Evolutionary conservation across 2,113 vertebrate genomes (phyloP), one percentile per base, ranked within the genome.

Genomic region (Sebastes schlegelii): DNA sequence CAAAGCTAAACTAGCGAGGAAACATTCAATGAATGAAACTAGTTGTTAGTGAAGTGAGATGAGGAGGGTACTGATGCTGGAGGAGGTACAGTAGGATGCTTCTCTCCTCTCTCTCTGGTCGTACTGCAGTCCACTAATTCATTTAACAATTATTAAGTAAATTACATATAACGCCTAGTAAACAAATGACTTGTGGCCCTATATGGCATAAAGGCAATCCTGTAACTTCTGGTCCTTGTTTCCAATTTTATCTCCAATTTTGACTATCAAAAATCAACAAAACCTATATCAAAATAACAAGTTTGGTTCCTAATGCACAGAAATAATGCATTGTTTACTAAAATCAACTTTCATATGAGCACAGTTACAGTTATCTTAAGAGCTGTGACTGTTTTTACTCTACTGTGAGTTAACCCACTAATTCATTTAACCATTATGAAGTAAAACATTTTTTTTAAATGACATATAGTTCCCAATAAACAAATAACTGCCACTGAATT

Each of bases 21-120:
- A 21, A 52, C 11, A 74, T 16, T 11, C 3, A 10, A 40, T 83
- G 42, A 77, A 78, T 84, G 54, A 57, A 72, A 79, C 67, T 9
- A 89, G 52, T 84, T 62, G 2, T 40, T 1, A 1, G 62, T 73
- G 70, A 43, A 83, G 81, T 85, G 13, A 54, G 63, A 73, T 3
- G 86, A 79, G 83, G 45, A 75, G 75, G 87, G 82, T 69, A 77
- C 75, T 80, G 92, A 90, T 91, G 89, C 89, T 76, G 72, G 23
- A 77, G 83, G 23, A 23, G 23, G 23, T 23, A 23, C 23, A 23
- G 23, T 23, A 23, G 23, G 23, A 23, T 23, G 23, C 23, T 23
- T 23, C 23, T 23, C 23, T 23, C 23, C 23, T 23, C 23, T 23
- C 23, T 23, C 23, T 23, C 23, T 23, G 23, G 23, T 23, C 23